Base-by-base conservation (phyloP, 2,113 vertebrate genomes). In the Sminthopsis crassicaudata region DNA sequence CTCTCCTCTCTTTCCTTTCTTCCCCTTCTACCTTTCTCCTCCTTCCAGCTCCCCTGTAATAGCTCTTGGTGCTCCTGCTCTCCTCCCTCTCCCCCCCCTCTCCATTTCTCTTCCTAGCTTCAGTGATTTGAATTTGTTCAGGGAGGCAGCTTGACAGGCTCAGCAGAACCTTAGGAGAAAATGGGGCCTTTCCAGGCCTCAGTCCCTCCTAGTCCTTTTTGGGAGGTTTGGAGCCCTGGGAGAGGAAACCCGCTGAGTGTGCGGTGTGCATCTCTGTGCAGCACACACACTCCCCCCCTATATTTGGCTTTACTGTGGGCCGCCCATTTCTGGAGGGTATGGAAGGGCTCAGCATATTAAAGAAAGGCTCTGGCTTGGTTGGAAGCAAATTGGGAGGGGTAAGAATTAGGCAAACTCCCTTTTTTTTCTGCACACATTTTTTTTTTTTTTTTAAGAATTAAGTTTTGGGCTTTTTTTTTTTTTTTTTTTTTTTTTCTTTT, bases 231-330 rank as follows among this genome's bases (percentile, higher is more conserved):
- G 36, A 60, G 60, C 4, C 89, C 97, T 97, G 97, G 97, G 97
- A 98, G 97, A 97, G 97, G 97, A 97, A 97, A 96, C 92, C 67
- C n/a, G 96, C 92, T 57, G 96, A 91, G 96, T 96, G 94, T 90
- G 46, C 90, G 53, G 96, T 36, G 27, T 84, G 36, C 96, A 42
- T 92, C 52, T 42, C n/a, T 97, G 93, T 91, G 95, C 97, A 94
- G 94, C 95, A 6, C 60, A 67, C 30, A 67, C 57, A 60, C 95
- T 48, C 10, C 48, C 94, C 96, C 94, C 97, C 97, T 98, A 96
- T 98, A 98, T 98, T 97, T 98, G 97, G 97, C 97, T 91, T 97
- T 92, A 88, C 76, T 95, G 97, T 94, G 96, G 97, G 96, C 97
- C 96, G 96, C 93, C 94, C 97, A 96, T 96, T 96, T 97, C 96